Evolutionary conservation across 2,113 vertebrate genomes (phyloP).

Genomic region (Nannobrachium achirus): DNA sequence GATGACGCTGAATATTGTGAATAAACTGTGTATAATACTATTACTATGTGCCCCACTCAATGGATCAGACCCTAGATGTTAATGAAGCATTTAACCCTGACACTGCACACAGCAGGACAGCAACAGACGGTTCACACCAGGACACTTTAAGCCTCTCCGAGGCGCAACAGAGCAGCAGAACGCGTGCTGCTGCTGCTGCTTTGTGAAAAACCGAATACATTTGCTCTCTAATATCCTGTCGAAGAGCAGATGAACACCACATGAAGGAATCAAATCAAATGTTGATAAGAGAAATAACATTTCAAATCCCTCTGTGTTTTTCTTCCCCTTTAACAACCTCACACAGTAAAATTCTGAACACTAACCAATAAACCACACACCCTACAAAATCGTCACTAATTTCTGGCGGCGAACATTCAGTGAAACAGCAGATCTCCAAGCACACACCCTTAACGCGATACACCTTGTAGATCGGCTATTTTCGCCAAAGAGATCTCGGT

Average conservation of each 20-base stretch:
- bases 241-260: constrained; percentile 28
- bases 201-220: constrained; percentile 49
- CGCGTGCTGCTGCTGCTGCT: constrained; percentile 7
- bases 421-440: too few relatives aligned
- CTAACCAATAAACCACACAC: too few relatives aligned
- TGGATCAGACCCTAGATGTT: constrained; percentile 5
- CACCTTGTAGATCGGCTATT: too few relatives aligned
- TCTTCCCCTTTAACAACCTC: too few relatives aligned
- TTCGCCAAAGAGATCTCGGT: too few relatives aligned
- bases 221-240: constrained; percentile 33
- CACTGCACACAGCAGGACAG: constrained; percentile 15
- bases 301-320: too few relatives aligned
- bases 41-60: too few relatives aligned
- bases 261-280: too few relatives aligned
- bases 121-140: constrained; percentile 42
- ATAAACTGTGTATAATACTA: too few relatives aligned
- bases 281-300: too few relatives aligned
- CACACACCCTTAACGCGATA: too few relatives aligned
- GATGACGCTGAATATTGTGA: background rate
- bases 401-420: too few relatives aligned
- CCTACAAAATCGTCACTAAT: background rate
- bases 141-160: constrained; percentile 20
- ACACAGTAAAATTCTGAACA: constrained; percentile 15
- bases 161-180: background rate
- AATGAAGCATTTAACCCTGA: constrained; percentile 23